phyloP scores from a whole-genome alignment of 2,113 vertebrate species.

The Philantomba maxwellii region DNA sequence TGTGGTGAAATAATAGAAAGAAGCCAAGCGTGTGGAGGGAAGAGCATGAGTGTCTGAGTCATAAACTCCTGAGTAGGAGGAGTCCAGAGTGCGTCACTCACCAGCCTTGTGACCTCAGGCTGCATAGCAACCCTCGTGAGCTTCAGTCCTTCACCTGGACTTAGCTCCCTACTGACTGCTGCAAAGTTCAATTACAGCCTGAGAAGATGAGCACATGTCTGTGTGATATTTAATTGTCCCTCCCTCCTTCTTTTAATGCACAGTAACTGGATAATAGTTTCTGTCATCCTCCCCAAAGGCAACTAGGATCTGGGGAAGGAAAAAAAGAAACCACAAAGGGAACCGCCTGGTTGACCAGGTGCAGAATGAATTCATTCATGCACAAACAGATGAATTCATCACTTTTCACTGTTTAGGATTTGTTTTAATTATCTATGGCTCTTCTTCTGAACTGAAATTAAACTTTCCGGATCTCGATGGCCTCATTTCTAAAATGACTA shows the following conservation, averaged over 20 bases:
- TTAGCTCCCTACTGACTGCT: background rate
- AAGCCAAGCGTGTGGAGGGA: background rate
- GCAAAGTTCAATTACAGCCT: background rate
- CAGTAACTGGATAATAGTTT: background rate
- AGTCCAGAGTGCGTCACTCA: background rate
- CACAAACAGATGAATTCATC: background rate
- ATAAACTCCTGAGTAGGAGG: background rate
- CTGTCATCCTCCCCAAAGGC: background rate
- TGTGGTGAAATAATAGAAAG: background rate
- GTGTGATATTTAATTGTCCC: background rate
- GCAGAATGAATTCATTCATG: background rate
- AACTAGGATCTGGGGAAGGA: background rate
- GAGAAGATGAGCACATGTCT: accelerated
- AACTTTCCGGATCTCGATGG: background rate
- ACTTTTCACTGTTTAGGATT: background rate
- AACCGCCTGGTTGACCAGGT: background rate
- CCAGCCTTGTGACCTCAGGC: background rate
- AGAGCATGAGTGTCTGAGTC: background rate
- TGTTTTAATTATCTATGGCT: background rate
- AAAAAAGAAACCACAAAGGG: background rate
- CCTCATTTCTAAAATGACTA: background rate
- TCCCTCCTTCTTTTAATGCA: background rate
- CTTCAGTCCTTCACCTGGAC: background rate
- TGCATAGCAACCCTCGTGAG: accelerated
- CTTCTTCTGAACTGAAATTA: background rate